These are phyloP conservation scores for Grallaria varia DNA, from an alignment of 2,113 vertebrate genomes.

Conservation along the genomic window DNA sequence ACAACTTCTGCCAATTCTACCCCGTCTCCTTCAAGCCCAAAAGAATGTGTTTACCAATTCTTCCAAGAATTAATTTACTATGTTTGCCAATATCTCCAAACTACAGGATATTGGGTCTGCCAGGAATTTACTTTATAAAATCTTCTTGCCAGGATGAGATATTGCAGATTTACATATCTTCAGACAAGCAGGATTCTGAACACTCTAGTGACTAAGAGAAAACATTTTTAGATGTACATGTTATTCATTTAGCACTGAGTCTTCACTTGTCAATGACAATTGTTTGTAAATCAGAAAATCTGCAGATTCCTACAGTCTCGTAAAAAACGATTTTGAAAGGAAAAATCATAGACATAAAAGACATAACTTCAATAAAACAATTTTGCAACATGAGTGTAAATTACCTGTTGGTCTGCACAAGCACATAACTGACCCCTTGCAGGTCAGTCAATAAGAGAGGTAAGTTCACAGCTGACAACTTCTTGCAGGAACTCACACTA, in stretches of 20 bases:
- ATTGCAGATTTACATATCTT: not conserved
- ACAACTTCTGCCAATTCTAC: not conserved
- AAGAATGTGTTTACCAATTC: constrained; percentile 12
- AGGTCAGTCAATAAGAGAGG: not conserved
- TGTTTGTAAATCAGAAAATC: not conserved
- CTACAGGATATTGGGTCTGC: not conserved
- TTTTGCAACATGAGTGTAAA: not conserved
- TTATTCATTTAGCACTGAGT: not conserved
- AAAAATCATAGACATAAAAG: not conserved
- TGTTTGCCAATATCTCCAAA: constrained; percentile 41
- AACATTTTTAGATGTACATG: not conserved
- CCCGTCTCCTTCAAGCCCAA: not conserved
- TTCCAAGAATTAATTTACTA: constrained; percentile 29
- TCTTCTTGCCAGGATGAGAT: not conserved
- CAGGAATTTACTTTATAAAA: not conserved
- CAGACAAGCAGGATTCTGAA: not conserved
- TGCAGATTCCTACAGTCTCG: not conserved
- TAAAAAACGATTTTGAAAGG: not conserved
- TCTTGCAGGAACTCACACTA: not conserved
- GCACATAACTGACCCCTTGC: not conserved
- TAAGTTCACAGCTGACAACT: not conserved
- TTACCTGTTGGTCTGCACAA: not conserved
- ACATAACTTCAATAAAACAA: not conserved
- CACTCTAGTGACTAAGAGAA: not conserved
- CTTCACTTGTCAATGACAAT: not conserved